Evolutionary conservation across 2,888 invertebrate species (phyloP), one percentile per base, ranked within the genome.

Genomic region (Drosophila flavopinicola): DNA sequence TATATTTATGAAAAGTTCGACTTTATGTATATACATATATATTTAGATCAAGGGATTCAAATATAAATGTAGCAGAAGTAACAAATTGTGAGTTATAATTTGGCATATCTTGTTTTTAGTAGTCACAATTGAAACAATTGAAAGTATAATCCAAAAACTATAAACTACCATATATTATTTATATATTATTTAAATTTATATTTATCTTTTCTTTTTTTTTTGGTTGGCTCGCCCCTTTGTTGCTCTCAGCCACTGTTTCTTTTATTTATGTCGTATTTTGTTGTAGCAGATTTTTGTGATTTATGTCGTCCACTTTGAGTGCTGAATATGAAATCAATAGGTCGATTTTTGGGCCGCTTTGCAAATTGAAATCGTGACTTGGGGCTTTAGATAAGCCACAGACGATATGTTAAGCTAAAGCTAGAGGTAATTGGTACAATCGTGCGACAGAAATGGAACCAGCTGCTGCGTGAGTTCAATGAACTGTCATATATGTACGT

Each of bases 331-430:
- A 78, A 84, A 84, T 84, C 85, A 71, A 85, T 85, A 87, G 82
- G 70, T 82, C 87, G 82, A 75, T 80, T 71, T 76, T 54, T 70
- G 68, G 49, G 47, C 49, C 33, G 52, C 49, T 71, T 75, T 69
- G 66, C 88, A 88, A 89, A 88, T 88, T 84, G 78, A 73, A 77
- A 78, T 88, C 88, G 88, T 88, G 88, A 88, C 87, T 78, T 68
- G 79, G 56, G 53, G 89, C 88, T 88, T 79, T 75, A 84, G 88
- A 87, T 84, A 84, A 84, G 83, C 42, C 45, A 27, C 42, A 54
- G 42, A 5, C 48, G 30, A 53, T 37, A 29, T 33, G 45, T 20
- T 4, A 20, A 44, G 24, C 35, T 37, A 54, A 58, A 51, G 59
- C 44, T 37, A 51, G 56, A 56, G 51, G 69, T 53, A 68, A 74